Evolutionary conservation across 2,113 vertebrate genomes (phyloP).

Genomic region (Mystacornis crossleyi): DNA sequence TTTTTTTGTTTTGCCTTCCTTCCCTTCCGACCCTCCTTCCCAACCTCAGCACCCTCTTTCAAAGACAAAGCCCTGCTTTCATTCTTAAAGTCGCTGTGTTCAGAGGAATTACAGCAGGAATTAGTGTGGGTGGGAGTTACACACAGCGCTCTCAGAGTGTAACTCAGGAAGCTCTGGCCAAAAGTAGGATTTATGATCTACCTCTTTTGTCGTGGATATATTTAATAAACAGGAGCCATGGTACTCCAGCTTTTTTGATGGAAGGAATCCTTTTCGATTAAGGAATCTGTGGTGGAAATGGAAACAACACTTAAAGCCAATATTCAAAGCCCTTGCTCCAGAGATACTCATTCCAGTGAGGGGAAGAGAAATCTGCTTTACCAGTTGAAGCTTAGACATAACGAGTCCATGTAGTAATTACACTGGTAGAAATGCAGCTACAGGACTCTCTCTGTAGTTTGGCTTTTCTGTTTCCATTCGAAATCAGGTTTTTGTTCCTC

Average conservation of each 20-base stretch:
- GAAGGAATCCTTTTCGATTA: too few relatives aligned
- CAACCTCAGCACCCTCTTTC: neutral
- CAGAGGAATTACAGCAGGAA: neutral
- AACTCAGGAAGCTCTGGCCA: neutral
- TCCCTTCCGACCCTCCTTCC: neutral
- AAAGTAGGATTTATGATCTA: neutral
- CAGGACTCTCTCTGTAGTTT: neutral
- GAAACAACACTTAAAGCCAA: neutral
- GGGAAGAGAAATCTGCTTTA: neutral
- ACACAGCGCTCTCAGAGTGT: neutral
- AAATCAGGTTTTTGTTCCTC: neutral
- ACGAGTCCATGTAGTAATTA: neutral
- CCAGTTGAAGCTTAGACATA: neutral
- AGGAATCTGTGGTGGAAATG: neutral
- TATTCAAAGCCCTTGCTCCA: neutral
- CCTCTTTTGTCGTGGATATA: neutral
- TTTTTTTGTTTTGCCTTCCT: neutral
- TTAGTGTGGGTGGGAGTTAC: constrained; percentile 6
- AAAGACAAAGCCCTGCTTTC: neutral
- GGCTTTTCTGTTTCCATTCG: neutral
- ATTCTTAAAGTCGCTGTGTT: neutral
- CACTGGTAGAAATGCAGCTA: neutral
- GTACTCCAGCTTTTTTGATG: neutral
- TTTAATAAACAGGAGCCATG: neutral
- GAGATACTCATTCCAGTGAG: neutral